Base-by-base conservation (phyloP, 2,888 invertebrate genomes). In the Malacosoma neustria region DNA sequence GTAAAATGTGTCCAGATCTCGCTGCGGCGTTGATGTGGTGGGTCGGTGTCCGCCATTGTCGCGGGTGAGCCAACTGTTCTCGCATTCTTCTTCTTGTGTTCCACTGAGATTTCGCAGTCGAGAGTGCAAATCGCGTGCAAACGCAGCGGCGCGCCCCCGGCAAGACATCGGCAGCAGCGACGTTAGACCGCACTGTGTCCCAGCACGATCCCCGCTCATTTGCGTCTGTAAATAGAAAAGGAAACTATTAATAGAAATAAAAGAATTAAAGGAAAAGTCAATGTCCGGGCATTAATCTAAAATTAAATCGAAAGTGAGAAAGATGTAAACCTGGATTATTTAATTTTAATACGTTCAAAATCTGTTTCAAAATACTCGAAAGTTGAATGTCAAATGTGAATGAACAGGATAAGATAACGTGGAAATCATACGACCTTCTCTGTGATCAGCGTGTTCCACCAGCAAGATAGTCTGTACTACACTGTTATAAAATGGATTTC, bases 121-220 rank as follows among this genome's bases (percentile, higher is more conserved):
- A 38, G 91, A 90, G 63, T 93, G 93, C 45, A 94, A 82, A 61
- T 91, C 91, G 41, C 92, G 88, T 47, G 94, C 94, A 72, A 94
- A 94, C 40, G 93, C 92, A 66, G 93, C 94, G 39, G 94, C 93
- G 38, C 92, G 89, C 41, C 92, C 92, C 41, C 93, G 89, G 70
- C 93, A 94, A 72, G 92, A 93, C 89, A 92, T 91, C 64, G 92
- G 90, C 79, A 92, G 80, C 52, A 92, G 81, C 51, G 91, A 90
- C 60, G 89, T 88, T 60, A 92, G 81, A 60, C 91, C 90, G 76
- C 91, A 91, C 86, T 89, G 89, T 54, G 81, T 65, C 43, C 74
- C 79, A 61, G 84, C 79, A 71, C 81, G 88, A 72, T 84, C 81
- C 55, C 84, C 80, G 71, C 69, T 87, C 84, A 82, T 86, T 82